Conservation (phyloP, 2,888 invertebrate genomes). For the Ormyrus labotus region DNA sequence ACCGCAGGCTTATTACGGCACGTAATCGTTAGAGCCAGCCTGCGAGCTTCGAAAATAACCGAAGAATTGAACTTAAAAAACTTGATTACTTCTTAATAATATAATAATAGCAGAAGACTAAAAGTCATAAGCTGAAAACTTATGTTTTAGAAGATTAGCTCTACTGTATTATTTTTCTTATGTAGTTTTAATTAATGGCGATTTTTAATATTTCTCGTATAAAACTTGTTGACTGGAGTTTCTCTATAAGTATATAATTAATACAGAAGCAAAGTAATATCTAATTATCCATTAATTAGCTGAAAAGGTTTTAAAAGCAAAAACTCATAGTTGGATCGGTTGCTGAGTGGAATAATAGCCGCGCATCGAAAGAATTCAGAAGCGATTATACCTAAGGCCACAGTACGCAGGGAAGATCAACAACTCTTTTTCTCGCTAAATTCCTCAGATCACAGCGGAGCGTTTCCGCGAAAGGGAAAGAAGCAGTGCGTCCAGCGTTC, state of each 20-base stretch:
- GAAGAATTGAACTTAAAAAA: constrained; percentile 49
- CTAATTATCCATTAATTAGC: no score
- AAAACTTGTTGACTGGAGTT: no score
- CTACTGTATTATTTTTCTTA: no score
- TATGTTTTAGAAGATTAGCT: not conserved
- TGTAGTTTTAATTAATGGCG: no score
- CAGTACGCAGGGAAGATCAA: constrained; percentile 40
- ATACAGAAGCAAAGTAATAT: no score
- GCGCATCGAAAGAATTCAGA: constrained; percentile 20
- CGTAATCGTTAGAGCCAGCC: constrained; percentile 45
- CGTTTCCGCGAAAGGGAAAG: constrained; percentile 47
- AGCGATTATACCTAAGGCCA: constrained; percentile 30
- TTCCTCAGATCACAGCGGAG: constrained; percentile 46
- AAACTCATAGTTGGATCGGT: no score
- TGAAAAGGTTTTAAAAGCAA: no score
- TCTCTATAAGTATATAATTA: no score
- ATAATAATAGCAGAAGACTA: constrained; percentile 37
- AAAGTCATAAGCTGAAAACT: constrained; percentile 11
- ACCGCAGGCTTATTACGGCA: constrained; percentile 49
- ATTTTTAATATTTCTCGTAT: no score
- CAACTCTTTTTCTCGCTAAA: constrained; percentile 34
- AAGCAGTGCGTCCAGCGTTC: not conserved
- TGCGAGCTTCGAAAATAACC: constrained; percentile 42
- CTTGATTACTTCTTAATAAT: constrained; percentile 46
- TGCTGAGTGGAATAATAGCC: not conserved